A percentile compares a stretch with the other conserved stretches of the same genome.
Evolutionary conservation across 2,113 vertebrate species (phyloP).

Genomic region (Brachypteracias leptosomus): DNA sequence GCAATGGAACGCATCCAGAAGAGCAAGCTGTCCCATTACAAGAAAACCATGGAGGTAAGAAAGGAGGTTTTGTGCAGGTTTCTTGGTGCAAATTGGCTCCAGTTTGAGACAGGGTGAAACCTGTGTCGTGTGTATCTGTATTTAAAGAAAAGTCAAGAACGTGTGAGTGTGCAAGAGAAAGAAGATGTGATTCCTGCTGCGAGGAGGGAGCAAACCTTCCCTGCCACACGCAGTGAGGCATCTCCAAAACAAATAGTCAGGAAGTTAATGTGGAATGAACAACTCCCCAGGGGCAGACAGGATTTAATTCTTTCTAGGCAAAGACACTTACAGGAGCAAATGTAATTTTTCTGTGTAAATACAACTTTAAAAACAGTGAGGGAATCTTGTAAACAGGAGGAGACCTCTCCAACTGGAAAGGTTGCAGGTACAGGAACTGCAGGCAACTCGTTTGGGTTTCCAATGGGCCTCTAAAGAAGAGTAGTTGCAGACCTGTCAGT

Average conservation of each 20-base stretch:
- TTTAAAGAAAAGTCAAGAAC: not conserved
- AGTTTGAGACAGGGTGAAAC: not conserved
- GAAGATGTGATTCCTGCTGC: not conserved
- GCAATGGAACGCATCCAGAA: constrained; percentile 91
- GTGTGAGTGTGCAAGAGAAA: not conserved
- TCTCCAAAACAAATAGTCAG: not conserved
- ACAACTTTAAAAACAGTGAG: not conserved
- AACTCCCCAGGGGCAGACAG: not conserved
- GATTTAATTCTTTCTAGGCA: not conserved
- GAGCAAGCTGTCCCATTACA: constrained; percentile 87
- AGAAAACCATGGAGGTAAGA: constrained; percentile 91
- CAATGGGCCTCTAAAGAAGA: not conserved
- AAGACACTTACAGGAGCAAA: not conserved
- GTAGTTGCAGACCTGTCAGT: not conserved
- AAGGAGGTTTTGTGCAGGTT: not conserved
- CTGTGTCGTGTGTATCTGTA: not conserved
- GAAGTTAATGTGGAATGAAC: not conserved
- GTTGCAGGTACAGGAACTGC: not conserved
- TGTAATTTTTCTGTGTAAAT: not conserved
- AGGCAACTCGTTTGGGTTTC: not conserved
- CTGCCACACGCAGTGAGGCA: not conserved
- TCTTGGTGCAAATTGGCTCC: not conserved
- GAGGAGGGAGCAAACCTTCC: not conserved
- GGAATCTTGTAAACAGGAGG: not conserved
- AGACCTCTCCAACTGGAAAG: not conserved